phyloP scores from a whole-genome alignment of 2,888 invertebrate species.

The Xiphydria camelus region DNA sequence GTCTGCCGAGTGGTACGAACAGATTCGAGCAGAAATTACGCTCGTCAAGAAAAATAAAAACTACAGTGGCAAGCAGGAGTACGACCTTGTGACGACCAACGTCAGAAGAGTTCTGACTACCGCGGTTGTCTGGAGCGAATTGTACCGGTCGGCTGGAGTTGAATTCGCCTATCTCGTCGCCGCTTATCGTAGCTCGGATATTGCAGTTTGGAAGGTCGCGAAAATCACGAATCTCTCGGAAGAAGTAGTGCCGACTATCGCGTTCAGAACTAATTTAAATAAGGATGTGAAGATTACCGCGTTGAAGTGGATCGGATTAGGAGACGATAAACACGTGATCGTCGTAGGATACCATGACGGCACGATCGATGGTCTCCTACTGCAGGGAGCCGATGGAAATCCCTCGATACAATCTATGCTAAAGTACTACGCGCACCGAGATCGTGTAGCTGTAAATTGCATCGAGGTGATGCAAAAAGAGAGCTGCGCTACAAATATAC shows the following conservation, averaged over 20 bases:
- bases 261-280: constrained; percentile 24
- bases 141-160: constrained; percentile 20
- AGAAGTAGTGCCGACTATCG: constrained; percentile 21
- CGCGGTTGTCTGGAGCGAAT: constrained; percentile 44
- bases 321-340: constrained; percentile 28
- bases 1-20: constrained; percentile 26
- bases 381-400: constrained; percentile 20
- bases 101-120: constrained; percentile 38
- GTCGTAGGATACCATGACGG: constrained; percentile 46
- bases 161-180: constrained; percentile 42
- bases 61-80: too few relatives aligned
- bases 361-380: constrained; percentile 32
- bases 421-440: constrained; percentile 31
- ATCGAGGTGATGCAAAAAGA: constrained; percentile 28
- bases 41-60: too few relatives aligned
- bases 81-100: constrained; percentile 20
- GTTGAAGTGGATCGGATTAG: constrained; percentile 39
- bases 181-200: constrained; percentile 41
- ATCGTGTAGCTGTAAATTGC: constrained; percentile 33
- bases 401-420: constrained; percentile 18
- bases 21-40: constrained; percentile 27
- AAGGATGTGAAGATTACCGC: constrained; percentile 30
- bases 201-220: constrained; percentile 43
- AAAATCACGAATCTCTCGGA: constrained; percentile 22
- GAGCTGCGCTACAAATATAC: constrained; percentile 25